These are phyloP conservation scores for Aegotheles bennettii DNA, from an alignment of 2,113 vertebrate species.

Conservation along the genomic window DNA sequence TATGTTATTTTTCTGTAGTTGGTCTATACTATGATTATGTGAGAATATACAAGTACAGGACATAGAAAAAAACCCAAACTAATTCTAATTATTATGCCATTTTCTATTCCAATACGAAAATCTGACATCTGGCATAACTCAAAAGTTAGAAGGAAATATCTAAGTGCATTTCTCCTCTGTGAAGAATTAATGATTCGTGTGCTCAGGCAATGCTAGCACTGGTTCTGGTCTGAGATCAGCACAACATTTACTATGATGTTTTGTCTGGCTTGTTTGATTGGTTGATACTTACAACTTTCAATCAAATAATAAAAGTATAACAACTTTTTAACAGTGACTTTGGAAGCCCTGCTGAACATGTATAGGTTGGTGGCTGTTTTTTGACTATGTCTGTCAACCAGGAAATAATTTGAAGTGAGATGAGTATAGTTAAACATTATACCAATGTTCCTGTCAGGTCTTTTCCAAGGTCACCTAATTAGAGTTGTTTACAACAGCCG, in stretches of 20 bases:
- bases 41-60: not conserved
- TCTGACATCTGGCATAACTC: not conserved
- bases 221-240: not conserved
- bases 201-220: not conserved
- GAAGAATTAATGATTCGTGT: not conserved
- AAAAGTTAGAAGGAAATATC: not conserved
- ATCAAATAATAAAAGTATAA: not conserved
- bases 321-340: not conserved
- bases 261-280: not conserved
- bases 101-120: not conserved
- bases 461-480: constrained; percentile 4
- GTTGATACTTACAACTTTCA: not conserved
- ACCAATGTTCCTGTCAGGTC: not conserved
- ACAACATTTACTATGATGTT: not conserved
- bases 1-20: not conserved
- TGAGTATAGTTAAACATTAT: not conserved
- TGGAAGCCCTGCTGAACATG: not conserved
- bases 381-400: not conserved
- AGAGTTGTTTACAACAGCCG: not conserved
- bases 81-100: not conserved
- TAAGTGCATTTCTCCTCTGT: not conserved
- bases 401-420: not conserved
- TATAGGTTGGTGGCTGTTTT: not conserved
- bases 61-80: not conserved
- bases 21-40: not conserved